Evolutionary conservation across 2,888 invertebrate genomes (phyloP), one percentile per base, ranked within the genome.

Genomic region (Creontiades dilutus): DNA sequence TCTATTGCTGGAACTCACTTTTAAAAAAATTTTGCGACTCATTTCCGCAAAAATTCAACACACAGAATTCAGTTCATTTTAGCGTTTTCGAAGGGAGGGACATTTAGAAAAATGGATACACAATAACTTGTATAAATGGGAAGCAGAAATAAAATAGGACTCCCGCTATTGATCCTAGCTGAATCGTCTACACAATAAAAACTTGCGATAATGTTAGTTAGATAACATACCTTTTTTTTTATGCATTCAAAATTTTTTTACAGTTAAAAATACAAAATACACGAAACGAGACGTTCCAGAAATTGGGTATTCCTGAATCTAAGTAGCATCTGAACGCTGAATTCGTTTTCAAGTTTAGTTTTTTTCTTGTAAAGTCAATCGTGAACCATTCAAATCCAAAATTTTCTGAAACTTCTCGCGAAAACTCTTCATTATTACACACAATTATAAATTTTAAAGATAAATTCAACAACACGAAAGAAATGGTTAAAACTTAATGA

Each of bases 401-500:
- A 28, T 47, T 47, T 47, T n/a, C 78, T 78, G 78, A 46, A 78
- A 78, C 47, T 78, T 46, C 46, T 78, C 78, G 78, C 78, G 47
- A 5, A 78, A 46, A 68, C 23, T 23, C 46, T 78, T 47, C 37
- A 16, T 28, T 28, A 78, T 37, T 47, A 78, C 47, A 78, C 28
- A 78, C 13, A 46, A 27, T 76, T 76, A 78, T 47, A 78, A n/a
- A 78, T 47, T n/a, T 75, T 47, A 19, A 61, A 78, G 78, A 47
- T 78, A 78, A 78, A 78, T 78, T 47, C 13, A 78, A 47, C 78
- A 78, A 46, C 37, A 78, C 37, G 37, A 57, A 57, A 85, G 47
- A n/a, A n/a, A 12, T 61, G 37, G 37, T 28, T 28, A 28, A 85
- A 85, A 85, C 85, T 57, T 61, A 85, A 85, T 85, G 85, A 85